These are phyloP conservation scores for Anguilla rostrata DNA, from an alignment of 2,113 vertebrate genomes.

Conservation along the genomic window DNA sequence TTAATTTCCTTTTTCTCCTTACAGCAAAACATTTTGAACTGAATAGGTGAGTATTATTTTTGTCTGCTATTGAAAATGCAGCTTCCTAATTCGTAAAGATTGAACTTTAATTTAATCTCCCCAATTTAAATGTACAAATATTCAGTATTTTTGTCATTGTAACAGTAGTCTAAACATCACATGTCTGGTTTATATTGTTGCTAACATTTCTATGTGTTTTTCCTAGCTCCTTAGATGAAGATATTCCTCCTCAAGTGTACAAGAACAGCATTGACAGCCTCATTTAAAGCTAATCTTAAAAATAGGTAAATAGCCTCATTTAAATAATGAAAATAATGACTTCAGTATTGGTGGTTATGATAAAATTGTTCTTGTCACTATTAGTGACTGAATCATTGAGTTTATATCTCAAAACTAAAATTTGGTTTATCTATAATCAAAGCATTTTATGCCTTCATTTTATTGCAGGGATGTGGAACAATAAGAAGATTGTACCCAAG, in stretches of 20 bases:
- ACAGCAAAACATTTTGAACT: conserved; percentile 60
- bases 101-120: neutral
- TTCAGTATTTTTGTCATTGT: neutral
- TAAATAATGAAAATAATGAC: neutral
- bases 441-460: neutral
- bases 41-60: conserved; percentile 54
- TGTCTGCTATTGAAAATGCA: neutral
- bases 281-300: conserved; percentile 47
- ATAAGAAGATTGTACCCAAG: neutral
- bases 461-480: neutral
- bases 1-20: conserved; percentile 14
- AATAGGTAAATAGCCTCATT: neutral
- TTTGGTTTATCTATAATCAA: neutral
- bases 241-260: conserved; percentile 56
- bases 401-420: neutral
- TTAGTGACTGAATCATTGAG: neutral
- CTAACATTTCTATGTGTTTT: neutral
- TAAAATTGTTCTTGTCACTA: neutral
- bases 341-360: no score
- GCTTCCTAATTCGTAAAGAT: neutral
- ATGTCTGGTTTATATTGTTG: neutral
- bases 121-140: neutral
- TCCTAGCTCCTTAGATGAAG: conserved; percentile 51
- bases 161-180: neutral
- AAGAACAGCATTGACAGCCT: conserved; percentile 67